Evolutionary conservation across 2,888 invertebrate genomes (phyloP), one percentile per base, ranked within the genome.

Genomic region (Ennomos fuscantarius): DNA sequence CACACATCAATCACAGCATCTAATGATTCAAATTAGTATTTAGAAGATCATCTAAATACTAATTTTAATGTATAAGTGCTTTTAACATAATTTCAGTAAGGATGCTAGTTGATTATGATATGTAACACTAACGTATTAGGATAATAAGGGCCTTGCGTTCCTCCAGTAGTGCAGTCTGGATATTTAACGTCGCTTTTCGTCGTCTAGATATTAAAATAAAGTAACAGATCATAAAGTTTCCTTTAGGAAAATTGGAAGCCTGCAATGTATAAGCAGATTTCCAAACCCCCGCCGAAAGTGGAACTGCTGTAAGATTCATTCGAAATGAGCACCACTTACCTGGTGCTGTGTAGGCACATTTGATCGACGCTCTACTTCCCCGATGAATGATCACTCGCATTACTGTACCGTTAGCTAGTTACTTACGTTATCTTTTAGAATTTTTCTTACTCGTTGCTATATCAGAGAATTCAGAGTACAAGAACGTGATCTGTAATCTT

Each of bases 381-480:
- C 54, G 50, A 66, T 63, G 69, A 75, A 68, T 75, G 74, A 78
- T 71, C 71, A 73, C 74, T 66, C 63, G 61, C 69, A 78, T 80
- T 76, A 78, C 65, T 60, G 67, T 76, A 76, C 78, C 76, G 79
- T 79, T 81, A 76, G 57, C 62, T 53, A 69, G 68, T 68, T 70
- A 63, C 59, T 56, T 63, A 40, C 64, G 66, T 65, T 59, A 64
- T 68, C 68, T 72, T 69, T 69, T 66, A 69, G 62, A 55, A 62
- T 51, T 59, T 52, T 65, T 52, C 36, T 47, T 56, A 61, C 50
- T 64, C 55, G 62, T 49, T 34, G 39, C 46, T 13, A 68, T 24
- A 32, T 43, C 15, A 42, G 13, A 33, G 32, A 43, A 39, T 37
- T 43, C 15, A 42, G 13, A 33, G 13, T 48, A 39, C 41, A 41